These are phyloP conservation scores for Zosterops japonicus DNA, from an alignment of 2,113 vertebrate genomes.

Conservation along the genomic window DNA sequence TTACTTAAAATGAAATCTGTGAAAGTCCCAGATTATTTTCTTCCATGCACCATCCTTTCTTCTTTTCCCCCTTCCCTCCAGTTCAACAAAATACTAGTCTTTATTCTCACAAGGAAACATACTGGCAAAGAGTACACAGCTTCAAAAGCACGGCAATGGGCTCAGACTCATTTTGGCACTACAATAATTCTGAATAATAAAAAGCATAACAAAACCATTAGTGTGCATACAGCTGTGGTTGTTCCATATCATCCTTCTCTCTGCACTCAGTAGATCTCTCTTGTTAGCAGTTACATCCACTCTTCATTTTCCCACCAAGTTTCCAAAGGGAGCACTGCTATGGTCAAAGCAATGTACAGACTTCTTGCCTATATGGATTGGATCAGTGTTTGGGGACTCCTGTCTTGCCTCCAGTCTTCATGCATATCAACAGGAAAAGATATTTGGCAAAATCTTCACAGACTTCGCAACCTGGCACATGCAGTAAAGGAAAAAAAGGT, in stretches of 20 bases:
- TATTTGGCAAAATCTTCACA: not conserved
- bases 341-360: rapidly evolving
- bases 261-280: not conserved
- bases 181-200: not conserved
- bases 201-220: not conserved
- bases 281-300: not conserved
- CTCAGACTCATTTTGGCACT: not conserved
- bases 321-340: not conserved
- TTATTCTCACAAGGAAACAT: not conserved
- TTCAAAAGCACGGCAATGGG: not conserved
- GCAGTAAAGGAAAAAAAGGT: not conserved
- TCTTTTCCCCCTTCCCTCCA: rapidly evolving
- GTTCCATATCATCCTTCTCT: not conserved
- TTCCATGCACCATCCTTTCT: rapidly evolving
- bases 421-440: not conserved
- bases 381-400: not conserved
- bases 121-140: not conserved
- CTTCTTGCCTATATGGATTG: not conserved
- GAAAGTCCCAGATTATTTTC: not conserved
- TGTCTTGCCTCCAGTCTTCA: not conserved
- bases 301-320: not conserved
- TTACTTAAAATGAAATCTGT: not conserved
- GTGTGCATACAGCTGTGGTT: not conserved
- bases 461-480: not conserved
- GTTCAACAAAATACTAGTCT: not conserved